Conservation (phyloP, 2,888 invertebrate genomes). For the Caenorhabditis sinica region DNA sequence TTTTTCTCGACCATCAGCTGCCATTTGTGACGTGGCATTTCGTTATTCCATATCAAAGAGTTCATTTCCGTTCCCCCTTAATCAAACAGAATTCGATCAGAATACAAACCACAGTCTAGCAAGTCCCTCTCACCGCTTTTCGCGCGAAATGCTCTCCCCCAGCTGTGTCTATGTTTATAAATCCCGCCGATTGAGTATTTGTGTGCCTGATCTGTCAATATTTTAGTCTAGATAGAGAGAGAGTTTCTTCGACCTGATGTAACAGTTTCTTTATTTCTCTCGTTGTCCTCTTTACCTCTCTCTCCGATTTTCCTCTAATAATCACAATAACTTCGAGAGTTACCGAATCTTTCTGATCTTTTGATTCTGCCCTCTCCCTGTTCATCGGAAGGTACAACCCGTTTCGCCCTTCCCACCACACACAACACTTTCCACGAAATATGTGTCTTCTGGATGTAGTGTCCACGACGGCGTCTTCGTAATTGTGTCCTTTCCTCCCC, state of each 20-base stretch:
- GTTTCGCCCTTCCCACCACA: constrained; percentile 6
- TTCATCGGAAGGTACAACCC: constrained; percentile 5
- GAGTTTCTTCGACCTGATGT: not conserved
- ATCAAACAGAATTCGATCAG: constrained; percentile 18
- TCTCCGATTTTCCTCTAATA: not conserved
- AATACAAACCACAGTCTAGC: constrained; percentile 37
- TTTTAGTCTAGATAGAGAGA: constrained; percentile 4
- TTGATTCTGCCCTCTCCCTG: constrained; percentile 12
- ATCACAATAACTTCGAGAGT: not conserved
- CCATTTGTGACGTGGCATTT: constrained; percentile 7
- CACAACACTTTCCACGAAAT: constrained; percentile 23
- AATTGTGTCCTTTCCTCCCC: constrained; percentile 33
- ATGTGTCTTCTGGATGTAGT: constrained; percentile 37
- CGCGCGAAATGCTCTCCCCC: constrained; percentile 13
- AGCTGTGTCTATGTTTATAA: constrained; percentile 37
- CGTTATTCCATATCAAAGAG: not conserved
- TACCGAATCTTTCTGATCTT: constrained; percentile 22
- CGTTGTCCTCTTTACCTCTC: not conserved
- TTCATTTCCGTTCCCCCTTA: constrained; percentile 1
- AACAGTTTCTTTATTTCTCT: not conserved
- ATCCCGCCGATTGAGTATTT: not conserved
- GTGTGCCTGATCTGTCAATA: constrained; percentile 31
- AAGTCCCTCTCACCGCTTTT: not conserved
- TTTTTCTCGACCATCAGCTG: not conserved
- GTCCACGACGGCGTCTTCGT: not conserved